Base-by-base conservation (phyloP, 2,113 vertebrate genomes). In the Peromyscus californicus region DNA sequence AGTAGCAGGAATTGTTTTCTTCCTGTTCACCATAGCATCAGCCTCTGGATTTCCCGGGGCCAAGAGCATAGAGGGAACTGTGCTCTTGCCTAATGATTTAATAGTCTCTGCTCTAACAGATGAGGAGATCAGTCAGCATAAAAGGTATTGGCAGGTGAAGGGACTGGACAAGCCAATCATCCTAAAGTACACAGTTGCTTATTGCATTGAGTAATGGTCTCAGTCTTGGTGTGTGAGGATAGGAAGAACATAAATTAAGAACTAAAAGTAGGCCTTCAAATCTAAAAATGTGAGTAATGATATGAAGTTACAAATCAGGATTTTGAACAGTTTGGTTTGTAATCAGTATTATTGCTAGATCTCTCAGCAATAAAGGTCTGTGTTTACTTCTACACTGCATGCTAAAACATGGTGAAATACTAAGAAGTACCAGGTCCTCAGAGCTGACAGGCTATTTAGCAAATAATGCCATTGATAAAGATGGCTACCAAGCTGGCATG, bases 401-500 rank as follows among this genome's bases (percentile, higher is more conserved):
- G 57, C 29, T 42, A 31, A 36, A 26, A 48, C 24, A 1, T 57
- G 4, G 39, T 29, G 10, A 88, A 57, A 83, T 82, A 26, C 29
- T 31, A 89, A 24, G 4, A 69, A 45, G 7, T 36, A 36, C 7
- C 36, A 42, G 67, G 4, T 96, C 15, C 84, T 75, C 13, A 24
- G 31, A 4, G 0, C 6, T 4, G 11, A 26, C 6, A 45, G 29
- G 42, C 85, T 63, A 15, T 31, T 48, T 65, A 42, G 59, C 69
- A 63, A 63, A 61, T 36, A 87, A 48, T 19, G 45, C 11, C 69
- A n/a, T 0, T 4, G 7, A 51, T 10, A 24, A 79, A 4, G 33
- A 65, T 0, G 19, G 15, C 0, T 10, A 42, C 1, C 33, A n/a
- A 1, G 4, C 11, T 9, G 65, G 33, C 51, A 19, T 7, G n/a